Percentiles rank a stretch among this genome's conserved stretches.
phyloP scores from a whole-genome alignment of 2,113 vertebrate species.

The Paradoxurus hermaphroditus region DNA sequence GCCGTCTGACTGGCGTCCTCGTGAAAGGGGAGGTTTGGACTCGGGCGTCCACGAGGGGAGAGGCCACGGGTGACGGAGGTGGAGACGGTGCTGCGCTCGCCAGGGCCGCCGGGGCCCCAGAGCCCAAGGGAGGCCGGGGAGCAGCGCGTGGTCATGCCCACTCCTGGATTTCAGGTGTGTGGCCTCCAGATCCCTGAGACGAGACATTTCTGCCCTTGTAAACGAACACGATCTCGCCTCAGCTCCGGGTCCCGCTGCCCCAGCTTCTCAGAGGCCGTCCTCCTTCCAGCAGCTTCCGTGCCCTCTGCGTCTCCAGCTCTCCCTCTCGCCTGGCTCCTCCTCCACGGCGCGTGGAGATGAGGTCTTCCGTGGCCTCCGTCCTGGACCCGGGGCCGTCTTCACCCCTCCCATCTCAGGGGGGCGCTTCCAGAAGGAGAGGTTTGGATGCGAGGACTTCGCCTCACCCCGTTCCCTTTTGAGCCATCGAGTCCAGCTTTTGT shows the following conservation, averaged over 20 bases:
- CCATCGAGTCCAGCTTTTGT: background rate
- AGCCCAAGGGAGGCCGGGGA: no score
- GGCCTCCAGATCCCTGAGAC: background rate
- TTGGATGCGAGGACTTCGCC: no score
- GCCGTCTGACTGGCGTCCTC: background rate
- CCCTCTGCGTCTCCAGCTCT: no score
- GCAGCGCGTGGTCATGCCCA: no score
- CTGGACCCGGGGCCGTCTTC: background rate
- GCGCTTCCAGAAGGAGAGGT: background rate
- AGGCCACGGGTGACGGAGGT: accelerated
- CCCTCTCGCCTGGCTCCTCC: background rate
- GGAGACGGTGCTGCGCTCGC: background rate
- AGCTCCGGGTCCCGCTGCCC: background rate
- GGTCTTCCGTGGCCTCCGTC: background rate
- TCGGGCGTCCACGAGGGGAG: background rate
- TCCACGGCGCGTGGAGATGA: background rate
- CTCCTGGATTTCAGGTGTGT: background rate
- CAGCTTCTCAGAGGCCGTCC: background rate
- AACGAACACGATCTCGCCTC: background rate
- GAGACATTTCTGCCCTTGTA: no score
- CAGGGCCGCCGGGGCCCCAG: background rate
- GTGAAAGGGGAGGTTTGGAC: background rate
- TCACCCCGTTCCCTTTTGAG: background rate
- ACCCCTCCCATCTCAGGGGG: background rate
- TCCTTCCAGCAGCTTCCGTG: background rate